These are phyloP conservation scores for Sprattus sprattus DNA, from an alignment of 2,113 vertebrate species.

Conservation along the genomic window DNA sequence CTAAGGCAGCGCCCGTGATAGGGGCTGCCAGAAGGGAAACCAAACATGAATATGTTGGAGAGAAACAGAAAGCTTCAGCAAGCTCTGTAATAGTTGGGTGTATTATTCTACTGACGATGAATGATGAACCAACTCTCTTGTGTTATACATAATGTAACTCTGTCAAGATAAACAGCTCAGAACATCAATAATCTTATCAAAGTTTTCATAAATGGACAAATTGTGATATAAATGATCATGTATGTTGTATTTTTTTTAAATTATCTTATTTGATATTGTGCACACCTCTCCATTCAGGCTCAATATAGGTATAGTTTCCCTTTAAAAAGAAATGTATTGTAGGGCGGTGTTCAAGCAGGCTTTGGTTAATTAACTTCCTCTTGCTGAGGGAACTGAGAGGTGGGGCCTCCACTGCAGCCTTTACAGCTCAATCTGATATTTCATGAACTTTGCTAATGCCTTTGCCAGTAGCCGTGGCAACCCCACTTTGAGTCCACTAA, in stretches of 20 bases:
- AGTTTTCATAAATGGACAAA: background rate
- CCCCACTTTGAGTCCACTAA: constrained; percentile 67
- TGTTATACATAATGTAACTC: background rate
- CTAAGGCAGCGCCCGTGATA: too few relatives aligned
- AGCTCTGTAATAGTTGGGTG: background rate
- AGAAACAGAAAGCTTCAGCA: background rate
- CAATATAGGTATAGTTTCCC: background rate
- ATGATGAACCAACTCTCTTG: too few relatives aligned
- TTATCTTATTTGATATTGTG: background rate
- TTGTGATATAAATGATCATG: background rate
- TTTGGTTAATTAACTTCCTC: constrained; percentile 15
- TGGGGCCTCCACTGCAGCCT: background rate
- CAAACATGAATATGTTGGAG: background rate
- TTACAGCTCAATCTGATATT: background rate
- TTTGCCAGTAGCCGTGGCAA: constrained; percentile 51
- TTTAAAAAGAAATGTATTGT: background rate
- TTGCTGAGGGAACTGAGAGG: background rate
- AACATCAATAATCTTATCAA: background rate
- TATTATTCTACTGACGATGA: too few relatives aligned
- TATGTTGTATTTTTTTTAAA: too few relatives aligned
- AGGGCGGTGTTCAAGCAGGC: background rate
- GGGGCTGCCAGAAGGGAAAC: too few relatives aligned
- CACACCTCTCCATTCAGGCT: too few relatives aligned
- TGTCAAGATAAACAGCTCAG: background rate
- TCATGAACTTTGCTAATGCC: constrained; percentile 30